Evolutionary conservation across 2,888 invertebrate species (phyloP).

Genomic region (Andrena minutula): DNA sequence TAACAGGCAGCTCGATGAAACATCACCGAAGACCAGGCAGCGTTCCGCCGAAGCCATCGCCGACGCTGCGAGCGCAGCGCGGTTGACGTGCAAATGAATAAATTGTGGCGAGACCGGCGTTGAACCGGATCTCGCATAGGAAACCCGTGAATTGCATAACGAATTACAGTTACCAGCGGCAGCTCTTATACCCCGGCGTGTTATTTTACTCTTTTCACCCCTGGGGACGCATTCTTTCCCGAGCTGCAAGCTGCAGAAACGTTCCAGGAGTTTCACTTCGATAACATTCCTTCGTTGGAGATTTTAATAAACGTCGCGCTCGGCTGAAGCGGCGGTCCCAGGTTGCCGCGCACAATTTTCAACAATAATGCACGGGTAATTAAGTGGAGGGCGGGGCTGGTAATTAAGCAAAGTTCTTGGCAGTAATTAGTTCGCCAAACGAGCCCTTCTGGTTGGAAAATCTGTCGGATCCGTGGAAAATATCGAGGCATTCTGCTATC

Average conservation of each 20-base stretch:
- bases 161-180: background rate
- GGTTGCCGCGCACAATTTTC: background rate
- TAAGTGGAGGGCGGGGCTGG: too few relatives aligned
- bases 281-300: too few relatives aligned
- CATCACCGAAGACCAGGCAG: background rate
- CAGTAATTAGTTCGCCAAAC: conserved; percentile 1
- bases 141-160: conserved; percentile 9
- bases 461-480: background rate
- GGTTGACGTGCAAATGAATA: background rate
- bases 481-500: too few relatives aligned
- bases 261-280: too few relatives aligned
- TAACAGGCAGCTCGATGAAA: conserved; percentile 23
- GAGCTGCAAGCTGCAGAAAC: too few relatives aligned
- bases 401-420: conserved; percentile 19
- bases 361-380: conserved; percentile 4
- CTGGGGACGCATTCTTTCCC: too few relatives aligned
- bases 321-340: too few relatives aligned
- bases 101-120: background rate
- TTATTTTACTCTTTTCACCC: background rate
- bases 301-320: too few relatives aligned
- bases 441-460: background rate
- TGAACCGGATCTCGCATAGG: background rate
- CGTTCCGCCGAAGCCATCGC: conserved; percentile 3
- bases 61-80: background rate
- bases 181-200: background rate